Conservation (phyloP, 1,140 invertebrate species). For the Drosophila asahinai region DNA sequence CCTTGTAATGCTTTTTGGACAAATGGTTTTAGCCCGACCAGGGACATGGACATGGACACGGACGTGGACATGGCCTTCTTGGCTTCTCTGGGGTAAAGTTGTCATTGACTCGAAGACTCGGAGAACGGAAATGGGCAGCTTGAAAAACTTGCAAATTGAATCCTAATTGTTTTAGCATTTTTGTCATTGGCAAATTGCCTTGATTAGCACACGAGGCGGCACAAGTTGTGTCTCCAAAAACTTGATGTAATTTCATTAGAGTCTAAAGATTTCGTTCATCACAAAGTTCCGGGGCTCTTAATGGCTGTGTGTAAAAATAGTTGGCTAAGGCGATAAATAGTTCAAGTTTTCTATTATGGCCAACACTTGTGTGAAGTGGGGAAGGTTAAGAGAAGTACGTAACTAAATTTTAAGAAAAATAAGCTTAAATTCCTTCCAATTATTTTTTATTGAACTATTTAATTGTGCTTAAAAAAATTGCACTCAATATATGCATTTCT, state of each 20-base stretch:
- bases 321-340: conserved; percentile 9
- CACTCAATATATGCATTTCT: no score
- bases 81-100: conserved; percentile 31
- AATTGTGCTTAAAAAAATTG: no score
- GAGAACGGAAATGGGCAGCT: conserved; percentile 49
- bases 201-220: conserved; percentile 18
- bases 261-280: conserved; percentile 13
- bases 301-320: conserved; percentile 13
- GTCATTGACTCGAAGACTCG: conserved; percentile 25
- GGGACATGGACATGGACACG: conserved; percentile 7
- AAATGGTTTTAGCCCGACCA: conserved; percentile 34
- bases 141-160: conserved; percentile 63
- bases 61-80: conserved; percentile 16
- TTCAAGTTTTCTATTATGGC: conserved; percentile 7
- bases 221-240: conserved; percentile 5
- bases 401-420: neutral
- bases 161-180: conserved; percentile 68
- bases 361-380: neutral
- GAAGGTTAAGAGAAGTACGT: neutral
- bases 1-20: conserved; percentile 59
- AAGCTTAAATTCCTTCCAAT: neutral
- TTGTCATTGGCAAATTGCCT: conserved; percentile 59
- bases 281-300: conserved; percentile 1
- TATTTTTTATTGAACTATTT: neutral
- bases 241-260: conserved; percentile 18